Evolutionary conservation across 2,888 invertebrate species (phyloP), one percentile per base, ranked within the genome.

Genomic region (Xylota segnis): DNA sequence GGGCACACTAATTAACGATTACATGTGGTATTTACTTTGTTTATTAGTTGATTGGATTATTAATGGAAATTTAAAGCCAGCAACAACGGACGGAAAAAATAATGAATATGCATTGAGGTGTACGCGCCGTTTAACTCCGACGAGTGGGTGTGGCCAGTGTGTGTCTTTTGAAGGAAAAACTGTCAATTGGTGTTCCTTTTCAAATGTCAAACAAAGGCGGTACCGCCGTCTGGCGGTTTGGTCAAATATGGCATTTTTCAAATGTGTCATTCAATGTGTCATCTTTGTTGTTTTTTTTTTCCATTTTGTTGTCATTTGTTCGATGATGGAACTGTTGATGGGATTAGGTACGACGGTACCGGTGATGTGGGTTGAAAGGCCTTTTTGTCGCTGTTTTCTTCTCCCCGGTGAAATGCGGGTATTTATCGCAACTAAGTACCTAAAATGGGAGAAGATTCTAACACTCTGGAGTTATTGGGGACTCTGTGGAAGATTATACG

Each of bases 1-100:
- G 59, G 71, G 66, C 47, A 61, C 54, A 61, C 61, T 74, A 74
- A 74, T 74, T 74, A 74, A 63, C 71, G 61, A 40, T 63, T 74
- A 52, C 61, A 52, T 63, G 18, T 52, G 34, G 61, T 61, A 47
- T 75, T 75, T 66, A 29, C 29, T 56, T 75, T 75, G 65, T 58
- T 37, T 58, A 75, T 56, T 75, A 47, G 5, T 66, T 59, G 71
- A 72, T 59, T 59, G 59, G 71, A 59, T 72, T 72, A 58, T 72
- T 59, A 72, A 59, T 59, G 71, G 47, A 45, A 45, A 16, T 34
- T 37, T 27, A 27, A 34, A 45, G 23, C 14, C 56, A 4, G 18
- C 40, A 18, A 59, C 40, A 59, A 32, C 54, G 3, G 23, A 23
- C 2, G 23, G 6, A 23, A 29, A 27, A 14, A 12, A n/a, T 14